Conservation (phyloP, 2,113 vertebrate species). For the Lycaon pictus region DNA sequence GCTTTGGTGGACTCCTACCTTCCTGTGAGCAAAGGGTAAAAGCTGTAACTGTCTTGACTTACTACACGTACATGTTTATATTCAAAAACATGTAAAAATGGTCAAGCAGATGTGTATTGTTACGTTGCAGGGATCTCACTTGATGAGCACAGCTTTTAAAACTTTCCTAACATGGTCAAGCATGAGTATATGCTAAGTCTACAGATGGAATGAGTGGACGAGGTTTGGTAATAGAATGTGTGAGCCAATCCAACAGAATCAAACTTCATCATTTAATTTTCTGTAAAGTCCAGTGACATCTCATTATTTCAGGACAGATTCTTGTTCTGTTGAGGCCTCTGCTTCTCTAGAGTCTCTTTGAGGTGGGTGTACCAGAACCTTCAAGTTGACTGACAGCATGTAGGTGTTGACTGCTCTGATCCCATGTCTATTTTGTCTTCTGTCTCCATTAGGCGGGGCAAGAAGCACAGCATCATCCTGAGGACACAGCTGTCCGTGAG, state of each 20-base stretch:
- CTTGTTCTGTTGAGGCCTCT: neutral
- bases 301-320: neutral
- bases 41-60: neutral
- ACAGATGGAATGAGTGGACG: neutral
- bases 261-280: neutral
- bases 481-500: slow-evolving; percentile 96
- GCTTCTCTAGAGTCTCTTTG: neutral
- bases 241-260: neutral
- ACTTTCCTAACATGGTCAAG: slow-evolving; percentile 59
- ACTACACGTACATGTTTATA: too few species aligned
- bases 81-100: slow-evolving; percentile 24
- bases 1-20: neutral
- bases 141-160: slow-evolving; percentile 53
- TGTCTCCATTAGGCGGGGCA: slow-evolving; percentile 89
- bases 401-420: neutral
- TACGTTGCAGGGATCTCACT: slow-evolving; percentile 64
- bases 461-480: slow-evolving; percentile 96
- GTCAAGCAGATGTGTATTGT: neutral
- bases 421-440: slow-evolving; percentile 52
- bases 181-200: neutral
- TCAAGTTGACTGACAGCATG: neutral
- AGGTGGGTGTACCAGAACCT: neutral
- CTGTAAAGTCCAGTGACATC: neutral
- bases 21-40: neutral
- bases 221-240: neutral